Percentiles rank a stretch among this genome's conserved stretches.
Conservation (phyloP, 2,113 vertebrate genomes). For the Amia ocellicauda region DNA sequence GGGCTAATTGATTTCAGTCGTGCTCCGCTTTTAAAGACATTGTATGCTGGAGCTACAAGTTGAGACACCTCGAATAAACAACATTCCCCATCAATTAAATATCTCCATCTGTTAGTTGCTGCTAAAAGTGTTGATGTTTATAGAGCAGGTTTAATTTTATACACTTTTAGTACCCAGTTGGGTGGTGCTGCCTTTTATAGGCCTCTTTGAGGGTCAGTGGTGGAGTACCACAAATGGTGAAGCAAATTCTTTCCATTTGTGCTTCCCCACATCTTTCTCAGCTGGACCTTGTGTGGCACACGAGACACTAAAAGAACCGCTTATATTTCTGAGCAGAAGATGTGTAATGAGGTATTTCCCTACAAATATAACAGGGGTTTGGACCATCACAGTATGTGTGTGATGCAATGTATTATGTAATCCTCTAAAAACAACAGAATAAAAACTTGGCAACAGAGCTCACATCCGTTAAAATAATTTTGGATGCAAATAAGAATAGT, state of each 20-base stretch:
- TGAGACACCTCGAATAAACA: constrained; percentile 46
- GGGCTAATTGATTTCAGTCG: too few species aligned
- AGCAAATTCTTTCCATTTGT: background rate
- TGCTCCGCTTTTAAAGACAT: constrained; percentile 14
- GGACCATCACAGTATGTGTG: too few species aligned
- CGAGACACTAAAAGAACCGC: background rate
- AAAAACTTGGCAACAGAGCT: too few species aligned
- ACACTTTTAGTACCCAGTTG: constrained; percentile 22
- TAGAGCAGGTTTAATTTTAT: constrained; percentile 25
- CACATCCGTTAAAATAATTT: too few species aligned
- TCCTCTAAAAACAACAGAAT: too few species aligned
- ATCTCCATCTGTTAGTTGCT: constrained; percentile 21
- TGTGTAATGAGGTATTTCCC: background rate
- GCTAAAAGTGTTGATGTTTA: constrained; percentile 26
- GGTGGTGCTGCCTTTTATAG: constrained; percentile 36
- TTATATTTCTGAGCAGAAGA: background rate
- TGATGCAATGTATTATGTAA: too few species aligned
- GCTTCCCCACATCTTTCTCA: background rate
- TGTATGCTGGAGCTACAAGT: constrained; percentile 40
- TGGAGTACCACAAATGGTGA: background rate
- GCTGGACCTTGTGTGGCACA: background rate
- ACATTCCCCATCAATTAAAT: constrained; percentile 32
- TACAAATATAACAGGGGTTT: too few species aligned
- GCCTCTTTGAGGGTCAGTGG: constrained; percentile 16
- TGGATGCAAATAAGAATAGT: too few species aligned